A percentile compares a stretch with the other conserved stretches of the same genome.
These are phyloP conservation scores for Halcyon chelicuti DNA, from an alignment of 2,797 vertebrate species.

Conservation along the genomic window DNA sequence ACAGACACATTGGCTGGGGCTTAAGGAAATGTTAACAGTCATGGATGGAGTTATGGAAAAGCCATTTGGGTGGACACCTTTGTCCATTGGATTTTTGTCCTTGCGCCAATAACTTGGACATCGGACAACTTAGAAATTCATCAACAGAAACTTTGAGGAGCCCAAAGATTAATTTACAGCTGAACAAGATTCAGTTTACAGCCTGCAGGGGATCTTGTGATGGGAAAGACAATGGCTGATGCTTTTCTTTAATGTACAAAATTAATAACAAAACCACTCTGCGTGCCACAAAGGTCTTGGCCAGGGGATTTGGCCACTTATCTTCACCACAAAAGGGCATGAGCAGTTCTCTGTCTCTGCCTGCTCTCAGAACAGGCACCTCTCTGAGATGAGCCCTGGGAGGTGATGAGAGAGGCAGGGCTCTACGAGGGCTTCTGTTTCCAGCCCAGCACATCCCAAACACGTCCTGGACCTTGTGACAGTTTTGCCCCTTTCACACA, in stretches of 20 bases:
- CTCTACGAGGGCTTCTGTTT: not conserved
- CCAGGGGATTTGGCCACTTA: not conserved
- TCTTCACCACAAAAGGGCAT: not conserved
- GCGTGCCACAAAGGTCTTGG: not conserved
- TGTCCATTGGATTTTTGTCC: not conserved
- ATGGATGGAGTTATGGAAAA: not conserved
- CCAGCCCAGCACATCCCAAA: not conserved
- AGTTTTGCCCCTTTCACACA: not conserved
- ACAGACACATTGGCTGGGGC: not conserved
- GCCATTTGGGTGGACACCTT: not conserved
- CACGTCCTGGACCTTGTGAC: not conserved
- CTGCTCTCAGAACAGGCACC: not conserved
- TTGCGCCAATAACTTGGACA: not conserved
- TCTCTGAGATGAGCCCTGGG: not conserved
- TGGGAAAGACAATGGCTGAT: not conserved
- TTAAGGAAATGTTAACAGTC: not conserved
- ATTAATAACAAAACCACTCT: not conserved
- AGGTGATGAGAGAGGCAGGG: not conserved
- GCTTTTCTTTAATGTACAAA: not conserved
- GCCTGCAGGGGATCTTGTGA: not conserved
- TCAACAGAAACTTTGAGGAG: not conserved
- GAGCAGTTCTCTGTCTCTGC: not conserved
- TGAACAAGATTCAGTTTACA: rapidly evolving
- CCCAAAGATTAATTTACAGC: not conserved
- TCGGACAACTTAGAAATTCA: not conserved